Evolutionary conservation across 2,888 invertebrate species (phyloP).

Genomic region (Pardosa pseudoannulata): DNA sequence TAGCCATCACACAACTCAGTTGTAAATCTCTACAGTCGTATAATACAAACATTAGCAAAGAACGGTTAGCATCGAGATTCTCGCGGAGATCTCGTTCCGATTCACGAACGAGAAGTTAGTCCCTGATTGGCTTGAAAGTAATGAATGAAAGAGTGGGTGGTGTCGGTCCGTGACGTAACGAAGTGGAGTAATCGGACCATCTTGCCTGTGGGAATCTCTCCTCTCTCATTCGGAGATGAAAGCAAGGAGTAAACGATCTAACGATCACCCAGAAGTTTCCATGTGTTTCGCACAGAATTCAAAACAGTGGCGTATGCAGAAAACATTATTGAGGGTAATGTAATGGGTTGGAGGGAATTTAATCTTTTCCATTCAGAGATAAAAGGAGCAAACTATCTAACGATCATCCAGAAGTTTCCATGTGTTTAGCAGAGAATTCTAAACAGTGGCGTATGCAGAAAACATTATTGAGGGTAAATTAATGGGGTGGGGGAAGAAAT

Average conservation of each 20-base stretch:
- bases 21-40: background rate
- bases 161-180: conserved; percentile 34
- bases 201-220: background rate
- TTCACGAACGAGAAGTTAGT: background rate
- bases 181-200: background rate
- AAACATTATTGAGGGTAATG: no score
- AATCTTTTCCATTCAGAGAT: no score
- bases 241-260: no score
- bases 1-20: background rate
- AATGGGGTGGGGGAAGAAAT: background rate
- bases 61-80: background rate
- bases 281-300: no score
- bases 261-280: no score
- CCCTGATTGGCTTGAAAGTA: conserved; percentile 59
- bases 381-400: no score
- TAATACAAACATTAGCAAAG: background rate
- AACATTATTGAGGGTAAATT: no score
- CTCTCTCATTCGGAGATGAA: no score
- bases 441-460: no score
- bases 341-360: background rate
- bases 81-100: background rate
- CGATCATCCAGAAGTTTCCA: no score
- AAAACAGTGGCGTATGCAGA: no score
- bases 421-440: no score
- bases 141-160: conserved; percentile 66